phyloP scores from a whole-genome alignment of 2,113 vertebrate genomes.

The Phylloscopus whistleri region DNA sequence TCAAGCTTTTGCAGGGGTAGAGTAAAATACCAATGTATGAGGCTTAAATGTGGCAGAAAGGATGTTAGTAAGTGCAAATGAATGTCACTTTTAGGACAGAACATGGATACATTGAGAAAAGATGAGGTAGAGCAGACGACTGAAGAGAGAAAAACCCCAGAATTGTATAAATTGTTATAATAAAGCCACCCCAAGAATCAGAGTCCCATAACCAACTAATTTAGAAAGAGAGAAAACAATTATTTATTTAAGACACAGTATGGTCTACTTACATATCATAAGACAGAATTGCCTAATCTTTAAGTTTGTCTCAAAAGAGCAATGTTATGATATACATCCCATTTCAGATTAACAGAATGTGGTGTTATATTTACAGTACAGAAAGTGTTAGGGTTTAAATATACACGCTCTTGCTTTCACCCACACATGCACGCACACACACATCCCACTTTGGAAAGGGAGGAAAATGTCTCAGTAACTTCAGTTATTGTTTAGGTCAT shows the following conservation, averaged over 20 bases:
- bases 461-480: constrained; percentile 11
- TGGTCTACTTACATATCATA: constrained; percentile 75
- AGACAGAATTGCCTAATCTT: constrained; percentile 72
- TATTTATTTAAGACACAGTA: constrained; percentile 76
- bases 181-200: constrained; percentile 62
- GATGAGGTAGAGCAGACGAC: constrained; percentile 49
- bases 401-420: constrained; percentile 41
- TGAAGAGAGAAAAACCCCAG: constrained; percentile 10
- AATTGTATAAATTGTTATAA: neutral
- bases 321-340: constrained; percentile 71
- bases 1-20: neutral
- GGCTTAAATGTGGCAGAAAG: constrained; percentile 27
- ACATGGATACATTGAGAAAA: constrained; percentile 62
- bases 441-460: neutral
- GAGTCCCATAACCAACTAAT: constrained; percentile 68
- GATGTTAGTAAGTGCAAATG: constrained; percentile 69
- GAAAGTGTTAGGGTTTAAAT: constrained; percentile 40
- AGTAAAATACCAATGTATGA: constrained; percentile 1
- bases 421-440: neutral
- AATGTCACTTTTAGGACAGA: constrained; percentile 61
- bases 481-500: neutral
- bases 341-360: constrained; percentile 70
- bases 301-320: constrained; percentile 69
- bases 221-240: constrained; percentile 72
- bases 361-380: constrained; percentile 67